Evolutionary conservation across 2,888 invertebrate species (phyloP).

Genomic region (Eurytoma californica): DNA sequence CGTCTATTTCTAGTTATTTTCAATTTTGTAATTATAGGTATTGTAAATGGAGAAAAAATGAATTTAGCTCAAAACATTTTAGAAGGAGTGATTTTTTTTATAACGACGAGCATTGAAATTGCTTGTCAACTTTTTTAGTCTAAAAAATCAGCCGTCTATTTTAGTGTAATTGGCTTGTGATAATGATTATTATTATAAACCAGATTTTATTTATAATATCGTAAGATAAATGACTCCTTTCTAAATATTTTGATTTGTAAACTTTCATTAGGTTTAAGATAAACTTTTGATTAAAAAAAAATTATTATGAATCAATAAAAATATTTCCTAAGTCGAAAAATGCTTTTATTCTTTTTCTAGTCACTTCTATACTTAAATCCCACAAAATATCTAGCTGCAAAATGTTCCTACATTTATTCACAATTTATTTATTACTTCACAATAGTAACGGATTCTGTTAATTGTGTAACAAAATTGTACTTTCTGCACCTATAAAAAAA

Average conservation of each 20-base stretch:
- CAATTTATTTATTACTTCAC: neutral
- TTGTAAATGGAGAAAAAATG: conserved; percentile 49
- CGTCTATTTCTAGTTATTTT: conserved; percentile 42
- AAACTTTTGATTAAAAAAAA: conserved; percentile 32
- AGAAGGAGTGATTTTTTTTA: conserved; percentile 25
- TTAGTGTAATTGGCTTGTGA: conserved; percentile 50
- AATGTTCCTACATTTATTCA: neutral
- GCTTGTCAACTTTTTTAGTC: conserved; percentile 37
- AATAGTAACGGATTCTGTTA: neutral
- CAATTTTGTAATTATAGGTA: conserved; percentile 40
- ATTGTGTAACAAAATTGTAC: neutral
- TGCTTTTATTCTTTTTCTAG: conserved; percentile 8
- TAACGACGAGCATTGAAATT: conserved; percentile 6
- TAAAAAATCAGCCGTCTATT: conserved; percentile 30
- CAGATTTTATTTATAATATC: conserved; percentile 55
- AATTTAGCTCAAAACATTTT: conserved; percentile 41
- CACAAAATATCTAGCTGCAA: neutral
- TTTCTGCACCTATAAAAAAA: neutral
- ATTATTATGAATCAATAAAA: conserved; percentile 31
- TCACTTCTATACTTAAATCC: neutral
- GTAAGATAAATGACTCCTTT: conserved; percentile 35
- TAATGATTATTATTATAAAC: conserved; percentile 52
- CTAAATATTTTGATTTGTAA: conserved; percentile 52
- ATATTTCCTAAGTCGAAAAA: conserved; percentile 46
- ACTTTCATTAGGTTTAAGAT: conserved; percentile 35